phyloP scores from a whole-genome alignment of 1,140 invertebrate genomes.

The Lordiphosa stackelbergi region DNA sequence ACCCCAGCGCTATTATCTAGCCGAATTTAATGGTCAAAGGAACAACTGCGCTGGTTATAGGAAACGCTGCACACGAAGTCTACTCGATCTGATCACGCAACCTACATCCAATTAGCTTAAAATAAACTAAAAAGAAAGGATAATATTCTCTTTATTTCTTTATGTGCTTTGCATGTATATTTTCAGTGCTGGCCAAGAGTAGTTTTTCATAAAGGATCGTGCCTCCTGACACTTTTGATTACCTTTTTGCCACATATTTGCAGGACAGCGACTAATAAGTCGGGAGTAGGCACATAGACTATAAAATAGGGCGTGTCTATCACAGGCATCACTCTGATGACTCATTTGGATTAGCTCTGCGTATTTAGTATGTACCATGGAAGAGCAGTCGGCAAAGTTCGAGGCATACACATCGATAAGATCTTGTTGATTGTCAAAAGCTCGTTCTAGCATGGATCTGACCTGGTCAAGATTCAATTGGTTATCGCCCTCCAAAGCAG shows the following conservation, averaged over 20 bases:
- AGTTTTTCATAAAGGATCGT: conserved; percentile 30
- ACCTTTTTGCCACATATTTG: conserved; percentile 33
- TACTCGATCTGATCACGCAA: conserved; percentile 58
- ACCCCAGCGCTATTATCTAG: conserved; percentile 78
- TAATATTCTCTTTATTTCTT: too few relatives aligned
- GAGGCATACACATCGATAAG: conserved; percentile 40
- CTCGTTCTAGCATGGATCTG: conserved; percentile 51
- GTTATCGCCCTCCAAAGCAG: conserved; percentile 24
- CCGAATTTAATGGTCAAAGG: conserved; percentile 75
- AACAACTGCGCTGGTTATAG: conserved; percentile 70
- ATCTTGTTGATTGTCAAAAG: conserved; percentile 24
- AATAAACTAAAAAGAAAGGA: conserved; percentile 1
- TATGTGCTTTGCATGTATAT: conserved; percentile 54
- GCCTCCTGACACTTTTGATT: conserved; percentile 50
- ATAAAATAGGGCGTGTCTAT: conserved; percentile 59
- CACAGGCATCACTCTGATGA: conserved; percentile 47
- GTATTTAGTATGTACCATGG: conserved; percentile 36
- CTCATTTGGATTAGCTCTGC: conserved; percentile 32
- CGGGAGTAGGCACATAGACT: conserved; percentile 55
- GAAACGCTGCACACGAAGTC: conserved; percentile 50
- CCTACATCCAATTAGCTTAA: conserved; percentile 23
- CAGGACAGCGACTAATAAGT: conserved; percentile 40
- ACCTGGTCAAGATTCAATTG: conserved; percentile 19
- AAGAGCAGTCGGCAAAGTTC: conserved; percentile 43
- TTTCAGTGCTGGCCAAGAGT: conserved; percentile 52